phyloP scores from a whole-genome alignment of 2,113 vertebrate species.

The Zapornia atra region DNA sequence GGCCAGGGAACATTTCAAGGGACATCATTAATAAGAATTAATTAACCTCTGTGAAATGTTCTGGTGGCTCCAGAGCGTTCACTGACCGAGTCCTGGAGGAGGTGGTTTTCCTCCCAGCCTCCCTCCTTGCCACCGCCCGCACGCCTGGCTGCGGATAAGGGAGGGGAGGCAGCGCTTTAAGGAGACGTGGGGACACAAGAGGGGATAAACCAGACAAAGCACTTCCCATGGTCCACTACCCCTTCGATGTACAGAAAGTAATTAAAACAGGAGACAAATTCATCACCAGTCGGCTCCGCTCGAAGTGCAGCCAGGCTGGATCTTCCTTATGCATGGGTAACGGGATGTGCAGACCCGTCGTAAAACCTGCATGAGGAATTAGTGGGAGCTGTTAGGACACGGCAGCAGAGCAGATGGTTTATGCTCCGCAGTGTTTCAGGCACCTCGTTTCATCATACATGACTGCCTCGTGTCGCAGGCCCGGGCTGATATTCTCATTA shows the following conservation, averaged over 20 bases:
- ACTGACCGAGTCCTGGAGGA: background rate
- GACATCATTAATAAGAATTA: constrained; percentile 31
- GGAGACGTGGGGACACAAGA: background rate
- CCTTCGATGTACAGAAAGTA: constrained; percentile 48
- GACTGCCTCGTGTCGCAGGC: constrained; percentile 4
- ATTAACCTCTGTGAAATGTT: constrained; percentile 5
- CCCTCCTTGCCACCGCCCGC: background rate
- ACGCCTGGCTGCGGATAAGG: background rate
- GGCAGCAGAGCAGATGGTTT: constrained; percentile 66
- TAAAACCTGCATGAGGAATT: constrained; percentile 59
- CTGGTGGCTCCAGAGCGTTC: background rate
- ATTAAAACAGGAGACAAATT: constrained; percentile 57
- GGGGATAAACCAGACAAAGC: constrained; percentile 6
- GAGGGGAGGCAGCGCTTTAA: background rate
- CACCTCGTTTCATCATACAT: constrained; percentile 39
- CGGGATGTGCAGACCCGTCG: constrained; percentile 42
- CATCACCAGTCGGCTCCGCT: constrained; percentile 1
- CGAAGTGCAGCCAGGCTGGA: background rate
- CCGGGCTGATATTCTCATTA: constrained; percentile 54
- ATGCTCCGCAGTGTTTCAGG: constrained; percentile 45
- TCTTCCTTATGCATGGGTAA: constrained; percentile 42
- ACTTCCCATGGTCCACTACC: constrained; percentile 33
- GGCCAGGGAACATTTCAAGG: background rate
- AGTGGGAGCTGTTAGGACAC: constrained; percentile 52
- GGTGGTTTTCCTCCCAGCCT: background rate